A percentile compares a stretch with the other conserved stretches of the same genome.
These are phyloP conservation scores for Paradisaea rubra DNA, from an alignment of 2,113 vertebrate species.

Conservation along the genomic window DNA sequence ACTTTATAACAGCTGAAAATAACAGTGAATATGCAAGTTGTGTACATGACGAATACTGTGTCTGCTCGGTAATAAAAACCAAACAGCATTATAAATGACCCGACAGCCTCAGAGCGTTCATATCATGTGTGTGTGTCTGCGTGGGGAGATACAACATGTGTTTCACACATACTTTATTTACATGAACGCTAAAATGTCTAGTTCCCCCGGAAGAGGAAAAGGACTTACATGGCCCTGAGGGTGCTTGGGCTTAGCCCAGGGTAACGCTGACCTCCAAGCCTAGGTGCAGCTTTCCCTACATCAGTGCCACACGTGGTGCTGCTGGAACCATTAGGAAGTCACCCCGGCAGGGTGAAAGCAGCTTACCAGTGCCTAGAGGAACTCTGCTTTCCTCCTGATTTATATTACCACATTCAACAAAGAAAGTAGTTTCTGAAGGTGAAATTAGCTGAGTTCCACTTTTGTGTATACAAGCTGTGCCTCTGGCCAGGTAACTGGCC, in stretches of 20 bases:
- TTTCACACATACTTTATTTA: neutral
- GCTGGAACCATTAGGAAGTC: neutral
- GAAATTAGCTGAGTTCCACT: neutral
- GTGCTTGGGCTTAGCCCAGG: neutral
- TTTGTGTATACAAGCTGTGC: neutral
- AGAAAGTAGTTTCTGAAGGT: neutral
- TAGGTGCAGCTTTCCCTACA: neutral
- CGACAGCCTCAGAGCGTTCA: neutral
- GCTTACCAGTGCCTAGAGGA: neutral
- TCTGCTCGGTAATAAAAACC: neutral
- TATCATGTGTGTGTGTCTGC: neutral
- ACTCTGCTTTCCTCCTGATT: neutral
- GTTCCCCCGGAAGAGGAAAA: neutral
- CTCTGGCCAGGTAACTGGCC: too few species aligned
- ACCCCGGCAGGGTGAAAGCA: neutral
- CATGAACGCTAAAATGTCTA: neutral
- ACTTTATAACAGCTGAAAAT: neutral
- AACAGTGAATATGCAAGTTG: neutral
- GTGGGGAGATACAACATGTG: neutral
- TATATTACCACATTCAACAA: too few species aligned
- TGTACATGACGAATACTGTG: neutral
- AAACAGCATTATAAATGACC: neutral
- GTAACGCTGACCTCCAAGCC: neutral
- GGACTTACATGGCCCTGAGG: neutral
- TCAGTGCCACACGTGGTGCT: accelerated